Evolutionary conservation across 2,113 vertebrate genomes (phyloP).

Genomic region (Coryphaenoides rupestris): DNA sequence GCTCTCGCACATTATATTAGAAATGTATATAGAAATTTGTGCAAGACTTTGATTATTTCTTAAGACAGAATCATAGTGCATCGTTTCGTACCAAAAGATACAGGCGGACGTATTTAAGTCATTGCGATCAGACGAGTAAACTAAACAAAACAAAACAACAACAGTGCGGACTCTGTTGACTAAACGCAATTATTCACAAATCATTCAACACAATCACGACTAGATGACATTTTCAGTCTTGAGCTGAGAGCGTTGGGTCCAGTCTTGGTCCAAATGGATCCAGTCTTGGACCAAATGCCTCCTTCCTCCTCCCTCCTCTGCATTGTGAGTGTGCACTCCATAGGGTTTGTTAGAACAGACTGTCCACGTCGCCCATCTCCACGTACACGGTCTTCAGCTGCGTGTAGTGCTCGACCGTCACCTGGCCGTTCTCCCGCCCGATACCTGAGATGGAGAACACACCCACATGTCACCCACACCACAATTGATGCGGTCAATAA

Average conservation of each 20-base stretch:
- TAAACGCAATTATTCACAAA: too few species aligned
- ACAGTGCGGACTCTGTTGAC: too few species aligned
- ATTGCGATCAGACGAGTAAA: conserved; percentile 1
- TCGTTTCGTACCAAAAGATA: not conserved
- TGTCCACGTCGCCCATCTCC: conserved; percentile 94
- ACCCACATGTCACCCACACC: too few species aligned
- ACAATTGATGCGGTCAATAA: too few species aligned
- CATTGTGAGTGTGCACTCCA: not conserved
- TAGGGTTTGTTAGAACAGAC: conserved; percentile 76
- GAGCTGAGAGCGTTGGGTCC: not conserved
- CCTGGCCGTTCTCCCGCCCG: conserved; percentile 91
- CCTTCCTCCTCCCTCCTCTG: conserved; percentile 1
- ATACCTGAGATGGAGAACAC: conserved; percentile 78
- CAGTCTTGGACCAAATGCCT: not conserved
- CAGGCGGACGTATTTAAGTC: not conserved
- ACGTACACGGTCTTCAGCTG: conserved; percentile 94
- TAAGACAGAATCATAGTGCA: conserved; percentile 5
- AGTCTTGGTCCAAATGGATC: not conserved
- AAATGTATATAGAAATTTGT: not conserved
- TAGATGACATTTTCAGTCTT: too few species aligned
- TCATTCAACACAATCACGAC: too few species aligned
- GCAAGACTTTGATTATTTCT: not conserved
- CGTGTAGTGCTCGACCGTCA: conserved; percentile 86
- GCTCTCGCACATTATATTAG: conserved; percentile 1
- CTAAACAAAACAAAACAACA: too few species aligned